Conservation (phyloP, 2,888 invertebrate species). For the Mythimna lalbum region DNA sequence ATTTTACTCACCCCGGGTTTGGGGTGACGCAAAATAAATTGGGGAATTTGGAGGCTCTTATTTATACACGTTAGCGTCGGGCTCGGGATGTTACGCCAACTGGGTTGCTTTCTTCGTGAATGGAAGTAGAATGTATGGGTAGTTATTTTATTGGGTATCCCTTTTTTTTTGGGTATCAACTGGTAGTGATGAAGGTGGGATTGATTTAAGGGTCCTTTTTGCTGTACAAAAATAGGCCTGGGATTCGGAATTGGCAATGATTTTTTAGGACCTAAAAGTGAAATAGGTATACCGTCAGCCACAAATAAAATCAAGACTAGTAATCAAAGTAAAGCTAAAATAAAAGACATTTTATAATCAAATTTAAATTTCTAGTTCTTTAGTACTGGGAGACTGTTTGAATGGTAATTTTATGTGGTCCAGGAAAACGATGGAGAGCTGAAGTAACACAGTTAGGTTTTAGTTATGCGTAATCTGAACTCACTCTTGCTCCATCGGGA, state of each 20-base stretch:
- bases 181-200: conserved; percentile 56
- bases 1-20: conserved; percentile 58
- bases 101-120: conserved; percentile 54
- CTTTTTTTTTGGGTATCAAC: conserved; percentile 50
- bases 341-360: background rate
- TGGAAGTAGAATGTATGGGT: conserved; percentile 53
- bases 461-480: too few relatives aligned
- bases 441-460: too few relatives aligned
- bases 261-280: conserved; percentile 27
- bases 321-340: background rate
- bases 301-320: conserved; percentile 8
- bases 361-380: too few relatives aligned
- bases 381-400: too few relatives aligned
- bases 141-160: conserved; percentile 54
- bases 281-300: background rate
- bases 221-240: conserved; percentile 29
- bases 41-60: conserved; percentile 62
- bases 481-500: too few relatives aligned
- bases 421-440: too few relatives aligned
- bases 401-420: too few relatives aligned
- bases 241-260: conserved; percentile 18
- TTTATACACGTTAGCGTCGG: conserved; percentile 66
- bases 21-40: conserved; percentile 66
- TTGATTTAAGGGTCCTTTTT: conserved; percentile 44
- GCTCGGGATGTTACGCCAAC: conserved; percentile 53